phyloP scores from a whole-genome alignment of 2,113 vertebrate species.

The Otocyon megalotis region DNA sequence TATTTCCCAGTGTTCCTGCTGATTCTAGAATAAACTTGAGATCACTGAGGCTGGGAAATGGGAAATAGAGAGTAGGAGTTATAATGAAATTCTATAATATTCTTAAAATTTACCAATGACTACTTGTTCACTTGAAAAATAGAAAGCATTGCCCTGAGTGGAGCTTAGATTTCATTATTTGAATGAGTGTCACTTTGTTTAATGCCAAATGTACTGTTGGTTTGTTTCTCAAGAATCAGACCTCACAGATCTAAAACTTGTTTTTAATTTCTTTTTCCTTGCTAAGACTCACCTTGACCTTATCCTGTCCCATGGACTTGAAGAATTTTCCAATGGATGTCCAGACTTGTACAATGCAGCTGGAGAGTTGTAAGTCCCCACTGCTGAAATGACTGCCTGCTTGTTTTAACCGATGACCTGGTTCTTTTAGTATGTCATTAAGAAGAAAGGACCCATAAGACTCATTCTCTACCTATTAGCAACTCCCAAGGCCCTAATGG shows the following conservation, averaged over 20 bases:
- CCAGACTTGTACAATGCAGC: conserved; percentile 98
- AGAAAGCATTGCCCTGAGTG: background rate
- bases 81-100: conserved; percentile 8
- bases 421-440: background rate
- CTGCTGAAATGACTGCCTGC: conserved; percentile 34
- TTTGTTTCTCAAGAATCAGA: conserved; percentile 54
- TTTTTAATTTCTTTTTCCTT: background rate
- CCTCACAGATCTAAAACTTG: background rate
- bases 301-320: conserved; percentile 99
- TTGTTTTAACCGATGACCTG: conserved; percentile 47
- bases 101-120: background rate
- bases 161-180: conserved; percentile 48
- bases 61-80: background rate
- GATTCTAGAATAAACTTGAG: conserved; percentile 15
- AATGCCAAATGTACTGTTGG: conserved; percentile 4
- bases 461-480: background rate
- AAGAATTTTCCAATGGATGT: conserved; percentile 99
- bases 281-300: conserved; percentile 95
- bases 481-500: background rate
- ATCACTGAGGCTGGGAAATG: background rate
- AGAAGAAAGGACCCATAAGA: background rate
- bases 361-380: conserved; percentile 96
- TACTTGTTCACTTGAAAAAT: conserved; percentile 48
- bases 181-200: conserved; percentile 40
- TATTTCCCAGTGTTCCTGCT: background rate